These are phyloP conservation scores for Acholoe squamosa DNA, from an alignment of 2,888 invertebrate genomes.

Conservation along the genomic window DNA sequence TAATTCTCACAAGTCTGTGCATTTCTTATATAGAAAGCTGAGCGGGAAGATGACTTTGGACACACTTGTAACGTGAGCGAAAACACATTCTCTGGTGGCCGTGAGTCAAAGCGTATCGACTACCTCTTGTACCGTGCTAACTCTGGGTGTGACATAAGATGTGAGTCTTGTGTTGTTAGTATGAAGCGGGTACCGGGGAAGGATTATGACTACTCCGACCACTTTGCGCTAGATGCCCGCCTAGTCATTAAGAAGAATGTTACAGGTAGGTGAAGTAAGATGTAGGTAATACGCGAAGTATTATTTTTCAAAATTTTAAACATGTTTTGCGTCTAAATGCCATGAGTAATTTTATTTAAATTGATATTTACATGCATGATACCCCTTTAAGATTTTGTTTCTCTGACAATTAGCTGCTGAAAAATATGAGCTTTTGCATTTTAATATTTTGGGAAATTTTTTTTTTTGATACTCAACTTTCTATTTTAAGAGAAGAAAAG, in stretches of 20 bases:
- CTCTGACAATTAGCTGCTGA: too few species aligned
- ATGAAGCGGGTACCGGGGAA: constrained; percentile 78
- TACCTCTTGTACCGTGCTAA: constrained; percentile 89
- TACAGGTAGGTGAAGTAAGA: constrained; percentile 68
- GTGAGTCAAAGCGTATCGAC: constrained; percentile 90
- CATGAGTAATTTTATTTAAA: too few species aligned
- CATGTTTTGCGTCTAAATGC: too few species aligned
- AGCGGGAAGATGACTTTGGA: constrained; percentile 80
- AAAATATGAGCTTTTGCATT: too few species aligned
- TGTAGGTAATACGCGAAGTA: too few species aligned
- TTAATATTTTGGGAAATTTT: too few species aligned
- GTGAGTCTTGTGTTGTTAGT: constrained; percentile 75
- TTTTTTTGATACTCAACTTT: too few species aligned
- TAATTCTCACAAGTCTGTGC: neutral
- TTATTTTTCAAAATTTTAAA: too few species aligned
- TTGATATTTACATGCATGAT: too few species aligned
- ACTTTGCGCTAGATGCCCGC: constrained; percentile 79
- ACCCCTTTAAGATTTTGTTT: too few species aligned
- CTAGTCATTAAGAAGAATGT: constrained; percentile 72
- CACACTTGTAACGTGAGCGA: constrained; percentile 91
- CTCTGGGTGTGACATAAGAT: constrained; percentile 76
- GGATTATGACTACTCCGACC: constrained; percentile 80
- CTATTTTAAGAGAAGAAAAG: too few species aligned
- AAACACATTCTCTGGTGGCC: constrained; percentile 90
- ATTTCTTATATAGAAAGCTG: constrained; percentile 79